Conservation (phyloP, 2,888 invertebrate species). For the Fabriciana adippe region DNA sequence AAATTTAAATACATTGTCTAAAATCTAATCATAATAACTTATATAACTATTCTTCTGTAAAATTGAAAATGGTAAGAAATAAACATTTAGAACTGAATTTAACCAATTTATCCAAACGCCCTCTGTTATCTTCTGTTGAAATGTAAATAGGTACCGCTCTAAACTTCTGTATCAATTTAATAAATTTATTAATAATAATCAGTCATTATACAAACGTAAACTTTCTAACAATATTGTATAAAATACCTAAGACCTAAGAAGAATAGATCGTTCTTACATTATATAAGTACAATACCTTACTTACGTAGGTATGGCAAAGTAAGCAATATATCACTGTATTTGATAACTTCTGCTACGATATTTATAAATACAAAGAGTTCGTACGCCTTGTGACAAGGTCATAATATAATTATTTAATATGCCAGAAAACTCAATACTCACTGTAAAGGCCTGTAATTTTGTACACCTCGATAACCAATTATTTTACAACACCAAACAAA, state of each 20-base stretch:
- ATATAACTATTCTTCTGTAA: conserved; percentile 38
- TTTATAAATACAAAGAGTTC: conserved; percentile 59
- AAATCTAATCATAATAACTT: conserved; percentile 13
- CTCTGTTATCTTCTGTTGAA: conserved; percentile 26
- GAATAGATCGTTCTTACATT: conserved; percentile 55
- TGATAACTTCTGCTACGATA: conserved; percentile 60
- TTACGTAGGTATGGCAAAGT: conserved; percentile 66
- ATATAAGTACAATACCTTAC: conserved; percentile 62
- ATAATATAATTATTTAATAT: conserved; percentile 56
- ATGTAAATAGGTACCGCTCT: conserved; percentile 39
- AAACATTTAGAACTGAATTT: conserved; percentile 27
- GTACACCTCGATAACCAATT: conserved; percentile 76
- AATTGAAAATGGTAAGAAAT: conserved; percentile 32
- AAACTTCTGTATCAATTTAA: conserved; percentile 31
- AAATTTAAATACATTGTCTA: not conserved
- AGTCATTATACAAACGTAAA: conserved; percentile 41
- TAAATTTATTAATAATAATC: conserved; percentile 38
- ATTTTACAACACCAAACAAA: conserved; percentile 76
- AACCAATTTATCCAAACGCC: conserved; percentile 16
- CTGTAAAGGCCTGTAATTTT: conserved; percentile 79
- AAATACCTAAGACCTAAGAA: conserved; percentile 55
- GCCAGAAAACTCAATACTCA: conserved; percentile 66
- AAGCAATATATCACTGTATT: conserved; percentile 65
- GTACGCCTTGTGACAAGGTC: conserved; percentile 56
- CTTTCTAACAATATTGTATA: conserved; percentile 58